Base-by-base conservation (phyloP, 2,888 invertebrate genomes). In the Erynnis tages region DNA sequence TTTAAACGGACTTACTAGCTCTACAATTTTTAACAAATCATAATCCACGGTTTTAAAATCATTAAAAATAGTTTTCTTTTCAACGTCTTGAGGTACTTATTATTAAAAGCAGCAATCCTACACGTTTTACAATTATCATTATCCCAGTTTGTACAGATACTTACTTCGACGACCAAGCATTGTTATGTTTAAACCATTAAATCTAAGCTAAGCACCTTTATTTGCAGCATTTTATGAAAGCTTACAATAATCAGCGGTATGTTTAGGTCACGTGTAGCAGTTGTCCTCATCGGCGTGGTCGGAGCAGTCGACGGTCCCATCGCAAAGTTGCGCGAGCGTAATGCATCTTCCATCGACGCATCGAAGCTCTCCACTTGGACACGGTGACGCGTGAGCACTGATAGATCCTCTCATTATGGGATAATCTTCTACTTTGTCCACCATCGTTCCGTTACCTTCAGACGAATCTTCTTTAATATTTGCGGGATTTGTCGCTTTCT, bases 281-380 rank as follows among this genome's bases (percentile, higher is more conserved):
- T 91, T 92, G 54, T 91, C 89, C 62, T 93, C 93, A 57, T 93
- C 93, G 1, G 92, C 92, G 37, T 92, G 92, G 70, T 93, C 93
- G 1, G 90, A 81, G 65, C 93, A 93, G 76, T 93, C 92, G 41
- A 82, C 78, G 58, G 79, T 80, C n/a, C 90, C 89, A 66, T 93
- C 93, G 65, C 93, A 93, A 21, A 93, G 86, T 61, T 92, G 92
- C 5, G 90, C 82, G 11, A 93, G 82, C 0, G 91, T 91, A 61
- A 93, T 93, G 69, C 93, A 93, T 54, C 91, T 83, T 1, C 93
- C 93, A 66, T 92, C 92, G 2, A 92, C 91, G 62, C 93, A 93
- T 49, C 93, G 88, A 43, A 93, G 73, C 61, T 93, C 91, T 0
- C 90, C 89, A 46, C 76, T 80, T 0, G 88, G 91, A 66, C 84